phyloP scores from a whole-genome alignment of 92 coral and sea anemone species.

The Epizoanthus scotinus region DNA sequence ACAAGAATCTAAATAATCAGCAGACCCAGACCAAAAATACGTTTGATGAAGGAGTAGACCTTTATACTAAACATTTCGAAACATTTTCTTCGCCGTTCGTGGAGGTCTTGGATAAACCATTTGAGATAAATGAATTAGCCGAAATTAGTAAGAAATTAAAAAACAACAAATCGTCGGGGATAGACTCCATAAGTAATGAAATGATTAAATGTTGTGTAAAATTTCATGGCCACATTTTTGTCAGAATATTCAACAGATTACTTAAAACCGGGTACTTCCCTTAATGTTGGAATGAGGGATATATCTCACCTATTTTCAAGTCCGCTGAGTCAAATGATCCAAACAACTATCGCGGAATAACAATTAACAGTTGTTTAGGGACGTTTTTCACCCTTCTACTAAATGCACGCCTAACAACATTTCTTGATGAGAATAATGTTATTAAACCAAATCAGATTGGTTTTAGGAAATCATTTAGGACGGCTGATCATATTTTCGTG shows the following conservation, averaged over 20 bases:
- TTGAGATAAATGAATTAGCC: not conserved
- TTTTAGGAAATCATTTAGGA: slow-evolving; percentile 35
- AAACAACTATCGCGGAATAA: slow-evolving; percentile 35
- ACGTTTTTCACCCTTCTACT: not conserved
- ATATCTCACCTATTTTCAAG: not conserved
- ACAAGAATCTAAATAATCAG: slow-evolving; percentile 5
- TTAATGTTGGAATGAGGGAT: not conserved
- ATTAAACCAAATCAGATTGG: slow-evolving; percentile 37
- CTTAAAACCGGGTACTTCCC: not conserved
- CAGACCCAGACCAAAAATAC: not conserved
- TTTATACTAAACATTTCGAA: slow-evolving; percentile 12
- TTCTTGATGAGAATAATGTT: not conserved
- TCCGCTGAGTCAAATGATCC: slow-evolving; percentile 19
- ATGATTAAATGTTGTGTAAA: not conserved
- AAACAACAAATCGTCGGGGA: slow-evolving; percentile 3
- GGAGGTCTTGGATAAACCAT: slow-evolving; percentile 16
- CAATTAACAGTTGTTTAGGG: slow-evolving; percentile 17
- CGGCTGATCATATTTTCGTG: slow-evolving; percentile 40
- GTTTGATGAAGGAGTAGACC: slow-evolving; percentile 12
- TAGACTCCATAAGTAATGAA: not conserved
- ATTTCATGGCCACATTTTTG: not conserved
- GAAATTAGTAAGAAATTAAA: slow-evolving; percentile 16
- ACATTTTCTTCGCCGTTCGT: slow-evolving; percentile 1
- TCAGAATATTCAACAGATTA: not conserved
- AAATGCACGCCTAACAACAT: not conserved